Percentiles rank a stretch among this genome's conserved stretches.
These are phyloP conservation scores for Eudasyphora cyanicolor DNA, from an alignment of 2,888 invertebrate genomes.

Conservation along the genomic window DNA sequence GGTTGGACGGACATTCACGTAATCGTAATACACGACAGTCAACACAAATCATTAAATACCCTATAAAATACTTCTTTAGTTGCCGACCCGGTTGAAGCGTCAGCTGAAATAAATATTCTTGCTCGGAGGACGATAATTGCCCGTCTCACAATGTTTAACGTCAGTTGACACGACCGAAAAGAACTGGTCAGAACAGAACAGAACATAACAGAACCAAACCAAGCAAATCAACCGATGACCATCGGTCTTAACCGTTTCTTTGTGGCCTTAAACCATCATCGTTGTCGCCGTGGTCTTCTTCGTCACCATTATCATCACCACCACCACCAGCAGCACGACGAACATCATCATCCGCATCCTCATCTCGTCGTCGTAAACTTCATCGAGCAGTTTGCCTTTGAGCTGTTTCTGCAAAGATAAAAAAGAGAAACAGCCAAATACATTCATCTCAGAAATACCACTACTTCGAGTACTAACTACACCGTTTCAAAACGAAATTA, in stretches of 20 bases:
- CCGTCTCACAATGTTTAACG: slow-evolving; percentile 1
- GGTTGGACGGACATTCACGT: not conserved
- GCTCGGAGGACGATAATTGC: slow-evolving; percentile 10
- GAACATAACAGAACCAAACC: not conserved
- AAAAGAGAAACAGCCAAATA: slow-evolving; percentile 12
- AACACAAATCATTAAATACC: slow-evolving; percentile 31
- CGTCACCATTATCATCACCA: not conserved
- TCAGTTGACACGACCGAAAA: slow-evolving; percentile 27
- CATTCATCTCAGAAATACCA: not conserved
- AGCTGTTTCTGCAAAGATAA: slow-evolving; percentile 18
- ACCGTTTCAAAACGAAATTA: not conserved
- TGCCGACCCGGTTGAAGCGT: not conserved
- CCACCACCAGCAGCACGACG: not conserved
- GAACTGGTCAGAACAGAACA: too few relatives aligned
- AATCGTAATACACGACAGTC: not conserved
- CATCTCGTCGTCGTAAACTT: not conserved
- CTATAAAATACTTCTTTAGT: not conserved
- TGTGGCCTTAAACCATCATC: slow-evolving; percentile 29
- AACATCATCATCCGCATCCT: not conserved
- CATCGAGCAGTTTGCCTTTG: not conserved
- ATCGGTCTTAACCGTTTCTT: slow-evolving; percentile 19
- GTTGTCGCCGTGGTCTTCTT: not conserved
- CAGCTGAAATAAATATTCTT: slow-evolving; percentile 7
- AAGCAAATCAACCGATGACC: not conserved
- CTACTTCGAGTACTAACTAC: not conserved